Base-by-base conservation (phyloP, 1,140 invertebrate genomes). In the Drosophila lowei region DNA sequence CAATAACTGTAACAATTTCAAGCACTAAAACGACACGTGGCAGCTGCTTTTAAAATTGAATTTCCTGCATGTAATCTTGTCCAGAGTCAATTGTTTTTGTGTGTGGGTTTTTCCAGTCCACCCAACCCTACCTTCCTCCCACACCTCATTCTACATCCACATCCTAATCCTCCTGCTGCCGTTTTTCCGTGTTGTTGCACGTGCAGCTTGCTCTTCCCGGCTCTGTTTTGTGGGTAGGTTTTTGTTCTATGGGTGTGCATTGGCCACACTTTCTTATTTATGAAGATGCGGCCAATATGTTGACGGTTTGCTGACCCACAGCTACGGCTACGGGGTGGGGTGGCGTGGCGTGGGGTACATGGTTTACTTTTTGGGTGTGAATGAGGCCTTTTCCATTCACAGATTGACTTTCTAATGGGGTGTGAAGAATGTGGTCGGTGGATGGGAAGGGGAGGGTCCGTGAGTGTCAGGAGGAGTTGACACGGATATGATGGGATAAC, bases 21-120 rank as follows among this genome's bases (percentile, higher is more conserved):
- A 90, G 89, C 89, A 89, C 89, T 90, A 90, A 81, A 90, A 77
- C 58, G 89, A 90, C 89, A 90, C 89, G 89, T 90, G 89, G 89
- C 89, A 90, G 89, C 89, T 90, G 89, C 89, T 90, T 90, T 90
- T 90, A 90, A 90, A 90, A 90, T 90, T 90, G 89, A 90, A 90
- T 90, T 90, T 90, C 89, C 89, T 83, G 85, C 89, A 77, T 90
- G 89, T 90, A 90, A 90, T 90, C 89, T 79, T 89, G 86, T 89
- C 73, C 71, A 74, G 84, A 83, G 75, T 90, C 89, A 90, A 90
- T 90, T 90, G 89, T 89, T 90, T 90, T 64, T 85, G 38, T 46
- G 15, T 55, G 56, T 48, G 53, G 47, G 15, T 30, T 30, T 30
- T 30, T 30, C 7, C 1, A 30, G 8, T 3, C 8, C 30, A 9